Evolutionary conservation across 2,888 invertebrate species (phyloP), one percentile per base, ranked within the genome.

Genomic region (Sarcophaga subvicina): DNA sequence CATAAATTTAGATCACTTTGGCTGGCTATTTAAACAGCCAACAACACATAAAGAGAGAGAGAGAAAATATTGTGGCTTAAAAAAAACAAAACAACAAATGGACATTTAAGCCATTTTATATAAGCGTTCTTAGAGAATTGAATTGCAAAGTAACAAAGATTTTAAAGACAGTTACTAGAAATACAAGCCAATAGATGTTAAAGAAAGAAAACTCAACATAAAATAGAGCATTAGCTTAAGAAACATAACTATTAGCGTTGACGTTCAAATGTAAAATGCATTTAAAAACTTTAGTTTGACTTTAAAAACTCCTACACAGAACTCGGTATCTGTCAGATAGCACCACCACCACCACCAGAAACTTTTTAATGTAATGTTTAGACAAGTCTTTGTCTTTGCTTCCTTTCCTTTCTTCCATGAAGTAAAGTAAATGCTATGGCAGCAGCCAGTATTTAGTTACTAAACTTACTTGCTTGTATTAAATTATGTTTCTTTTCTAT

Each of bases 71-170:
- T 37, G 37, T 37, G 37, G 8, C 10, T 10, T 37, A 37, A 8
- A 37, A 37, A 6, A 6, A 37, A 37, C 10, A 37, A 37, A 37
- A 37, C 37, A 8, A 37, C 37, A 67, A 67, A 47, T 67, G 67
- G 67, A 67, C 67, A n/a, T 45, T 67, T 67, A 10, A 67, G 45
- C 10, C 67, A 45, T 45, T 67, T 11, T 27, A 27, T 27, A 27
- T 27, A 25, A 17, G 17, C 6, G 4, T 6, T 64, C 25, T 27
- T 27, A 27, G 27, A 64, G 37, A 64, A 64, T 64, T 27, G 64
- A 64, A 64, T 64, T 3, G 37, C 17, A 64, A 27, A 37, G 27
- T 64, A 37, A 37, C 37, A 37, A 37, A 37, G 37, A 10, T 37
- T 37, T 37, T 37, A 37, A 37, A 37, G 10, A 3, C 37, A 37